A percentile compares a stretch with the other conserved stretches of the same genome.
Evolutionary conservation across 2,888 invertebrate genomes (phyloP).

Genomic region (Tachina lurida): DNA sequence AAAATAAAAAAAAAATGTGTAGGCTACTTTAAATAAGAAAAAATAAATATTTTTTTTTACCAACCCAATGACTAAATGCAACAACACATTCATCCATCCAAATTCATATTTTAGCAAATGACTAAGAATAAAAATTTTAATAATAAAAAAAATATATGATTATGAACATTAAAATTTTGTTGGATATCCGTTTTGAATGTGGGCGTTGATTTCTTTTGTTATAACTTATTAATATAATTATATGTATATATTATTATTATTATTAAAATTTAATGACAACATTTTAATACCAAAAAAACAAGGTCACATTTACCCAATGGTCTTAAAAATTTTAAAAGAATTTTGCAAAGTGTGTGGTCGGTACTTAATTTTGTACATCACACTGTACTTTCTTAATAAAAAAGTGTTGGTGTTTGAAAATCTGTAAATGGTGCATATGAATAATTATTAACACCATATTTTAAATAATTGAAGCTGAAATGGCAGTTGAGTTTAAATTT

Average conservation of each 20-base stretch:
- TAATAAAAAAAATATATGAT: conserved; percentile 30
- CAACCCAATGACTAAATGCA: conserved; percentile 29
- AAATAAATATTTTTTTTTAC: conserved; percentile 3
- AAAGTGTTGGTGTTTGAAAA: too few species aligned
- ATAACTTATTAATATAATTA: conserved; percentile 23
- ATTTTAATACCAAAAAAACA: conserved; percentile 9
- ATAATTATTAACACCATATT: neutral
- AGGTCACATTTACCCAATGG: conserved; percentile 14
- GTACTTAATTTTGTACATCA: too few species aligned
- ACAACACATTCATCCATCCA: conserved; percentile 7
- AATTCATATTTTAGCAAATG: conserved; percentile 40
- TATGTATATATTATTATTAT: conserved; percentile 31
- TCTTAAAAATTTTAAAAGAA: conserved; percentile 1
- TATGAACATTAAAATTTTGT: conserved; percentile 2
- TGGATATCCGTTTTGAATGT: conserved; percentile 31
- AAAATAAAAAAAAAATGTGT: conserved; percentile 35
- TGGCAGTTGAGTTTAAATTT: conserved; percentile 7
- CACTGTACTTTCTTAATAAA: too few species aligned
- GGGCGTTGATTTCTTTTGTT: conserved; percentile 42
- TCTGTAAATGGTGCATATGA: neutral
- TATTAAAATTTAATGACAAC: conserved; percentile 18
- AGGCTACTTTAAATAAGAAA: conserved; percentile 31
- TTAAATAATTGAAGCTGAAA: neutral
- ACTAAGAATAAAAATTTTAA: conserved; percentile 42
- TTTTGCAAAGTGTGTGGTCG: too few species aligned